These are phyloP conservation scores for Anarrhichthys ocellatus DNA, from an alignment of 2,113 vertebrate genomes.

Conservation along the genomic window DNA sequence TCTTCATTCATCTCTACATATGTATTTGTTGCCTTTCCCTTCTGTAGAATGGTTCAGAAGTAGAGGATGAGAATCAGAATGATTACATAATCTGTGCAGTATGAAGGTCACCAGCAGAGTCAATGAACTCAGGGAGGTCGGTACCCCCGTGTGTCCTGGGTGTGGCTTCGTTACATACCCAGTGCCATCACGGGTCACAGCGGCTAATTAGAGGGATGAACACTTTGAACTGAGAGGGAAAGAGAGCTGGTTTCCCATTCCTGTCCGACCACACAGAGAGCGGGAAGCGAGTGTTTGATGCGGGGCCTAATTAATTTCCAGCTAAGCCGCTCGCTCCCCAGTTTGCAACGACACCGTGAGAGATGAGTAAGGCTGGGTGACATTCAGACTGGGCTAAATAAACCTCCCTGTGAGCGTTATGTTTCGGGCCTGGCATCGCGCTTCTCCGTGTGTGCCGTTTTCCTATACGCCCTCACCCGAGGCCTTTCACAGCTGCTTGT, in stretches of 20 bases:
- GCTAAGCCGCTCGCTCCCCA: slow-evolving; percentile 8
- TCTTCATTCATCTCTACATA: neutral
- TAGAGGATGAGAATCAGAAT: neutral
- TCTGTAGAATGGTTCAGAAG: neutral
- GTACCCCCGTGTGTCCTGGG: neutral
- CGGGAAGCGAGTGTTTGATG: slow-evolving; percentile 33
- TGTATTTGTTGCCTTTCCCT: neutral
- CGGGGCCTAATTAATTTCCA: slow-evolving; percentile 27
- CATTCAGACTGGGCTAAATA: slow-evolving; percentile 36
- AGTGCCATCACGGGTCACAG: slow-evolving; percentile 32
- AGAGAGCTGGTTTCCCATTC: neutral
- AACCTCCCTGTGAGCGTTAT: slow-evolving; percentile 11
- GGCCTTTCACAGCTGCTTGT: slow-evolving; percentile 65
- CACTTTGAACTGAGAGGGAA: neutral
- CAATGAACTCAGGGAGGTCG: neutral
- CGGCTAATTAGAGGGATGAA: slow-evolving; percentile 36
- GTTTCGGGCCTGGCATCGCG: slow-evolving; percentile 10
- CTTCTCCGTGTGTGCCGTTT: slow-evolving; percentile 31
- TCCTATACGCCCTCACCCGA: slow-evolving; percentile 27
- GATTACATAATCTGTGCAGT: slow-evolving; percentile 8
- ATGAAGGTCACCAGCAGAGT: slow-evolving; percentile 9
- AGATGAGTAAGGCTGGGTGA: slow-evolving; percentile 40
- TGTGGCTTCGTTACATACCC: slow-evolving; percentile 37
- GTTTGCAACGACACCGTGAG: slow-evolving; percentile 29
- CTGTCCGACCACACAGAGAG: slow-evolving; percentile 8